Conservation (phyloP, 2,888 invertebrate genomes). For the Steinernema carpocapsae region DNA sequence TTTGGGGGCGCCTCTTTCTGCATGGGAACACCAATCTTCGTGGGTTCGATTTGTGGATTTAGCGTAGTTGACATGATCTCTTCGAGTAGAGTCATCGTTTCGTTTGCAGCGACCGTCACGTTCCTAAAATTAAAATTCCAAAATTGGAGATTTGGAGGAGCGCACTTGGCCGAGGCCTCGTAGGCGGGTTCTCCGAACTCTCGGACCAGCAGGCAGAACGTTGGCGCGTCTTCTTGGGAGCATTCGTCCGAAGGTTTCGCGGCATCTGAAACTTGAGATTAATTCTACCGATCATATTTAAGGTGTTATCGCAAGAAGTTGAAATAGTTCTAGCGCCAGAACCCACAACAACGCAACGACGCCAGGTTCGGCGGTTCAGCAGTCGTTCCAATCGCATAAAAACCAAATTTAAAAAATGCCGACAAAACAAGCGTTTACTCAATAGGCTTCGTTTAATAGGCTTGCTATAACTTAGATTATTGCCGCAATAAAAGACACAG, state of each 20-base stretch:
- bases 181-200: conserved; percentile 18
- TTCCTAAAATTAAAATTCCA: neutral
- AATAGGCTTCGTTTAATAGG: no score
- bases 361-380: no score
- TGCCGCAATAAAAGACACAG: no score
- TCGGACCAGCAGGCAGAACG: conserved; percentile 13
- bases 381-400: no score
- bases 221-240: conserved; percentile 8
- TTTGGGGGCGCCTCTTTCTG: neutral
- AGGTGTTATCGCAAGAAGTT: no score
- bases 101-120: neutral
- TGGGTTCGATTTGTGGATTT: neutral
- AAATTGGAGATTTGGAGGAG: neutral
- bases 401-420: no score
- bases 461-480: no score
- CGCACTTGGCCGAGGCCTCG: conserved; percentile 9
- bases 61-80: neutral
- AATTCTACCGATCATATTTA: no score
- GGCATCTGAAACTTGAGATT: neutral
- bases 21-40: neutral
- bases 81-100: neutral
- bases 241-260: conserved; percentile 6
- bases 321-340: no score
- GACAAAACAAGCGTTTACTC: no score
- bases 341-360: no score